A percentile compares a stretch with the other conserved stretches of the same genome.
Evolutionary conservation across 53 echinoderm and acorn worm species (phyloP).

Genomic region (Antedon mediterranea): DNA sequence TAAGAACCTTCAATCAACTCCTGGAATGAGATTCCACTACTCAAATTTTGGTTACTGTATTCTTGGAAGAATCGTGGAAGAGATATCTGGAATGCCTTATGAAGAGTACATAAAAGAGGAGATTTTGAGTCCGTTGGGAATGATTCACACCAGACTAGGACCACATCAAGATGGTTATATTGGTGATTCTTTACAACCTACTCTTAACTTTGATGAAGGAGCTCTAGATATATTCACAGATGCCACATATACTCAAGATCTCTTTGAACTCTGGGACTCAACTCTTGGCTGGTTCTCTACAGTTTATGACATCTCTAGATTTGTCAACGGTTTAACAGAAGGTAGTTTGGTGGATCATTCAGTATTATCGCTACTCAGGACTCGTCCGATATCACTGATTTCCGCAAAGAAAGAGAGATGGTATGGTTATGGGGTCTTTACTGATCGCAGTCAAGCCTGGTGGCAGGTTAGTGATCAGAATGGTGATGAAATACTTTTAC

Average conservation of each 20-base stretch:
- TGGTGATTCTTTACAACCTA: constrained; percentile 4
- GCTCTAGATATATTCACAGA: constrained; percentile 20
- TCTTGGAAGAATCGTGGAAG: constrained; percentile 59
- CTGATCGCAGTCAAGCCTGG: constrained; percentile 51
- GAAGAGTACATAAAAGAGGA: constrained; percentile 35
- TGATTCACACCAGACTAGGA: constrained; percentile 66
- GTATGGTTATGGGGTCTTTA: constrained; percentile 75
- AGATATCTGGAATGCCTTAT: constrained; percentile 34
- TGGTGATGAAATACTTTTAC: constrained; percentile 77
- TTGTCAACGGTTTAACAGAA: constrained; percentile 43
- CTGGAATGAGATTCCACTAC: constrained; percentile 66
- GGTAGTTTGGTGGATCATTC: constrained; percentile 20
- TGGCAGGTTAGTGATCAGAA: constrained; percentile 87
- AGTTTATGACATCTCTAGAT: constrained; percentile 70
- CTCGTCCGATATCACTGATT: constrained; percentile 43
- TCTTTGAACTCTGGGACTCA: constrained; percentile 31
- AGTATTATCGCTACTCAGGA: constrained; percentile 19
- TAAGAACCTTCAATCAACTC: constrained; percentile 36
- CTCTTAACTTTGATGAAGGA: constrained; percentile 35
- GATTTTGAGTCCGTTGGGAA: constrained; percentile 75
- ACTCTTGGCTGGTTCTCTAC: constrained; percentile 84
- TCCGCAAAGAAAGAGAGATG: constrained; percentile 73
- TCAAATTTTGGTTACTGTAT: constrained; percentile 82
- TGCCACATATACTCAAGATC: background rate
- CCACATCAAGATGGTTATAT: constrained; percentile 1